phyloP scores from a whole-genome alignment of 2,113 vertebrate species.

The Acrocephalus kingi region DNA sequence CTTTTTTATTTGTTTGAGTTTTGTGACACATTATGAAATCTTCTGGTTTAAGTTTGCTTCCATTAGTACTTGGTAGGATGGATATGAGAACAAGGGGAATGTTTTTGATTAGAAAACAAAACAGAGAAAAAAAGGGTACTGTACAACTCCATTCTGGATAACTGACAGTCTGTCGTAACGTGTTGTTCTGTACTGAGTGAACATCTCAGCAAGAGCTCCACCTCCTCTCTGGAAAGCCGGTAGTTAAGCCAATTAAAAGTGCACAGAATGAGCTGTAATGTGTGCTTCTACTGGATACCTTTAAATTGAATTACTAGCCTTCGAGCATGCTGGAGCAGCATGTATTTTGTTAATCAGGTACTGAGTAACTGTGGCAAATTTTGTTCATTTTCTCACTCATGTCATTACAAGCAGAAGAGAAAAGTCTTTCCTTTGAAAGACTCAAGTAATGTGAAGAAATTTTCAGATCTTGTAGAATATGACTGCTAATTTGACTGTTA shows the following conservation, averaged over 20 bases:
- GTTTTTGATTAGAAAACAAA: not conserved
- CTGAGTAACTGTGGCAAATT: not conserved
- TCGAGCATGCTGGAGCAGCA: not conserved
- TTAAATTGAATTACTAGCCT: conserved; percentile 27
- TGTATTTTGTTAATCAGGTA: conserved; percentile 13
- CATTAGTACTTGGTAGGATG: not conserved
- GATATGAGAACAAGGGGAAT: not conserved
- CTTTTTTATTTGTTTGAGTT: not conserved
- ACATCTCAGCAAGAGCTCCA: conserved; percentile 14
- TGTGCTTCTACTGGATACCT: not conserved
- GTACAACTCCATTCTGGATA: not conserved
- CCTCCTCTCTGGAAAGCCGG: not conserved
- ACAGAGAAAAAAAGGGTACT: not conserved
- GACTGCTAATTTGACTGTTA: not conserved
- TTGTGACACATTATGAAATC: not conserved
- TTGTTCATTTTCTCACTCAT: not conserved
- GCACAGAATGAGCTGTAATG: not conserved
- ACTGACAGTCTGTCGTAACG: not conserved
- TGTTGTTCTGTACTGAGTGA: not conserved
- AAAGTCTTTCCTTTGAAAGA: not conserved
- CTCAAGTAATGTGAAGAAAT: not conserved
- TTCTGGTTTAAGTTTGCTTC: not conserved
- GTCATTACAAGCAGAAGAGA: not conserved
- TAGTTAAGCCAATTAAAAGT: conserved; percentile 27
- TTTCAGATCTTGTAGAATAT: not conserved